Evolutionary conservation across 2,797 vertebrate genomes (phyloP).

Genomic region (Macrochelys suwanniensis): DNA sequence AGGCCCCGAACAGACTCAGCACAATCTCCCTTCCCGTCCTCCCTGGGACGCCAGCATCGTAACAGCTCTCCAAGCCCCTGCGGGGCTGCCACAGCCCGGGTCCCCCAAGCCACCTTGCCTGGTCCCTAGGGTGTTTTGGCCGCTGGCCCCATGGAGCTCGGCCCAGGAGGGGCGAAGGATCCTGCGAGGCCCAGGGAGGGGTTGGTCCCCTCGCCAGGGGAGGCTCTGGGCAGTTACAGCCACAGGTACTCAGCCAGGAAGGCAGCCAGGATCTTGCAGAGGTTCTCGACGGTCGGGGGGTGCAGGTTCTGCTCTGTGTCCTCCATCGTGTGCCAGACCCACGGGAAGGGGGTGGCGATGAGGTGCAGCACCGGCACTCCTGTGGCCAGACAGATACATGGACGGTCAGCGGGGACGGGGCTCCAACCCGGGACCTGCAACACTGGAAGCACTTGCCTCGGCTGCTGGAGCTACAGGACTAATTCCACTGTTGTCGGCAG

Average conservation of each 20-base stretch:
- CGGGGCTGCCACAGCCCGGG: background rate
- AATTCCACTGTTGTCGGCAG: too few species aligned
- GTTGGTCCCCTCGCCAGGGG: background rate
- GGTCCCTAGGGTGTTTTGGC: background rate
- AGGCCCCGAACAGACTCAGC: too few species aligned
- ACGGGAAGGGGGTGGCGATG: conserved; percentile 91
- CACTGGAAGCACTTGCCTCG: background rate
- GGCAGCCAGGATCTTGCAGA: conserved; percentile 88
- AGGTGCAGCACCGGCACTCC: conserved; percentile 91
- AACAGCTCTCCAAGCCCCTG: background rate
- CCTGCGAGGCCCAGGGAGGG: background rate
- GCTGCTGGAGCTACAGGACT: background rate
- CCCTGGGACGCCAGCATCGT: background rate
- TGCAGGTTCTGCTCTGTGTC: conserved; percentile 91
- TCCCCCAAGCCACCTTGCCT: background rate
- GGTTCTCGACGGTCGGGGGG: conserved; percentile 88
- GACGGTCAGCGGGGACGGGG: background rate
- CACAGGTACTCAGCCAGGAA: conserved; percentile 91
- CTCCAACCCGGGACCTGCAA: too few species aligned
- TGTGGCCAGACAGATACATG: conserved; percentile 29
- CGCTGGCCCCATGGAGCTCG: background rate
- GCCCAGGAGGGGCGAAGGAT: background rate
- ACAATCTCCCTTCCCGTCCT: background rate
- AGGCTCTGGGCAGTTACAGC: conserved; percentile 45
- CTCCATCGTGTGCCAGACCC: conserved; percentile 91